Evolutionary conservation across 2,888 invertebrate genomes (phyloP), one percentile per base, ranked within the genome.

Genomic region (Watsonalla binaria): DNA sequence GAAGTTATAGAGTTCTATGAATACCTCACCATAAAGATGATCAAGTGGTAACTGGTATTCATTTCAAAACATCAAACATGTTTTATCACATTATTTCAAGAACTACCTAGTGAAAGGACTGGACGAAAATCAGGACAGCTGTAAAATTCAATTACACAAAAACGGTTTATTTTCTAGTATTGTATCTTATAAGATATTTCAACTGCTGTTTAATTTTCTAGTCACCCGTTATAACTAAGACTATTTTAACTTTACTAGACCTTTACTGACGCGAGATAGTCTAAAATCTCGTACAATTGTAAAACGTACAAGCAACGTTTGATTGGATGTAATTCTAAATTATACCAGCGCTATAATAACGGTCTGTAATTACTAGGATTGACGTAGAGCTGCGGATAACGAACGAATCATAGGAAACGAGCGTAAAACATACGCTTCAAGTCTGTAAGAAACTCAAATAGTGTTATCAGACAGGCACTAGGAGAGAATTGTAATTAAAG

Each of bases 321-420:
- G 39, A 49, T 49, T 49, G 49, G 37, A 48, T 13, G 34, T 42
- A 68, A 59, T 62, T 62, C 54, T 51, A 62, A 68, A 58, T 64
- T 56, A 64, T 61, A 55, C 62, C 57, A 51, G 33, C 11, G 48
- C 52, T 47, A 55, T 52, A 51, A 56, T 63, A 70, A 67, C 63
- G 61, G 70, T 14, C 54, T 55, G 54, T 72, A 72, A 74, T 73
- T 64, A 72, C 60, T 59, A 57, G 61, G 53, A 72, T 67, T 66
- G 65, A 66, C 70, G 63, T 61, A 66, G 54, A 60, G 34, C 51
- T 53, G 52, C 52, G 56, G 62, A 55, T 64, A 67, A 70, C 60
- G 63, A 70, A 74, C 60, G 61, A 60, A 68, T 66, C 59, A 54
- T 56, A 53, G 51, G 55, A 63, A 67, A 67, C 57, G 58, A 66